These are phyloP conservation scores for Cancer borealis DNA, from an alignment of 2,888 invertebrate genomes.

Conservation along the genomic window DNA sequence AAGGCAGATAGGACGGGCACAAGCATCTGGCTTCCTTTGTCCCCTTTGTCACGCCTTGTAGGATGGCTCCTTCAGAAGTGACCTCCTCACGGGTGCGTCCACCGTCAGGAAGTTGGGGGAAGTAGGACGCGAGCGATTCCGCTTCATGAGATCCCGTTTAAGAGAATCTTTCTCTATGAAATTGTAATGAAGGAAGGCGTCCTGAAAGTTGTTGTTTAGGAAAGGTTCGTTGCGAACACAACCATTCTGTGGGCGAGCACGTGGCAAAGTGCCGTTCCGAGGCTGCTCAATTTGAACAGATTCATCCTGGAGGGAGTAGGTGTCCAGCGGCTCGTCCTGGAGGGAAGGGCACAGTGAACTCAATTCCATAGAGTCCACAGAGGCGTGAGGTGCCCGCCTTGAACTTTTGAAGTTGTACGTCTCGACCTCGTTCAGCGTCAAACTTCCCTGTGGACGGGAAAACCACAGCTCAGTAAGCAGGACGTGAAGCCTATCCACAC, in stretches of 20 bases:
- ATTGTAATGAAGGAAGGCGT: background rate
- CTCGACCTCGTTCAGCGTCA: background rate
- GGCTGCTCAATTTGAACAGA: background rate
- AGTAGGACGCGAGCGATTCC: background rate
- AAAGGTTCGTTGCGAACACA: background rate
- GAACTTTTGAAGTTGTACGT: background rate
- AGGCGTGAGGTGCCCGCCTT: slow-evolving; percentile 28
- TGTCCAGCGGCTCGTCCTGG: background rate
- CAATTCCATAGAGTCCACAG: slow-evolving; percentile 34
- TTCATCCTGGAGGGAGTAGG: background rate
- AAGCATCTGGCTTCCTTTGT: background rate
- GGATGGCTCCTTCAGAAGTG: background rate
- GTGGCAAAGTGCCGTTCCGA: background rate
- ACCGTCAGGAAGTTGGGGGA: background rate
- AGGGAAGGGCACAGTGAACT: background rate
- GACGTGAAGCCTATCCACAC: background rate
- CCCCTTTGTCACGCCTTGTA: background rate
- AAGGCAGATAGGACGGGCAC: background rate
- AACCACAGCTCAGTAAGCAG: background rate
- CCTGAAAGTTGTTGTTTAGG: slow-evolving; percentile 10
- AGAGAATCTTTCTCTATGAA: background rate
- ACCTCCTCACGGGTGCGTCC: background rate
- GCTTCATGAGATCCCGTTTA: background rate
- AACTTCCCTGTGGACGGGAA: slow-evolving; percentile 1
- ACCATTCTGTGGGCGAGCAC: background rate